phyloP scores from a whole-genome alignment of 2,113 vertebrate species.

The Melierax canorus region DNA sequence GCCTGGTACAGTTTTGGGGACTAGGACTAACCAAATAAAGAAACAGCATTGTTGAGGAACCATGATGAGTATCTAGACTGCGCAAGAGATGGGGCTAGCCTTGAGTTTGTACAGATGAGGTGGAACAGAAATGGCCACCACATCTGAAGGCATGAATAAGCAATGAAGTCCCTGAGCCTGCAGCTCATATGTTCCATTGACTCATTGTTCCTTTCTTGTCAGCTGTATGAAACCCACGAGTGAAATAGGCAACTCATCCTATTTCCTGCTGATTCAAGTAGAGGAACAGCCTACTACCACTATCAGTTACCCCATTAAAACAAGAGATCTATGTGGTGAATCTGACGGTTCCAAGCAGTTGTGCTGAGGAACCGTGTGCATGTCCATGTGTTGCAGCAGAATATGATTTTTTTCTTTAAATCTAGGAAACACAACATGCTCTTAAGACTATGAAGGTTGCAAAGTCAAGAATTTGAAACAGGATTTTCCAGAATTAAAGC shows the following conservation, averaged over 20 bases:
- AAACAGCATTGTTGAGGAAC: background rate
- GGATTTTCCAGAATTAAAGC: background rate
- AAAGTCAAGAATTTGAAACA: background rate
- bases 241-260: background rate
- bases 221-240: background rate
- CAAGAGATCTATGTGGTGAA: background rate
- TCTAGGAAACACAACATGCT: background rate
- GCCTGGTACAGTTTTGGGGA: background rate
- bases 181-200: background rate
- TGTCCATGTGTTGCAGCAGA: background rate
- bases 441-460: background rate
- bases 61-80: rapidly evolving
- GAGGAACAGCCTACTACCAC: background rate
- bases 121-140: background rate
- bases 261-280: background rate
- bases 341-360: background rate
- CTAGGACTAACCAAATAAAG: background rate
- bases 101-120: background rate
- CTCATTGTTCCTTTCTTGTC: background rate
- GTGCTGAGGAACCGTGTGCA: background rate
- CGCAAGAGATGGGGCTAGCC: background rate
- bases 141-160: background rate
- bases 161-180: background rate
- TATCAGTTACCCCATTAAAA: background rate
- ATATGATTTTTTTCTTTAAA: background rate